Conservation (phyloP, 2,113 vertebrate genomes). For the Pongo abelii region DNA sequence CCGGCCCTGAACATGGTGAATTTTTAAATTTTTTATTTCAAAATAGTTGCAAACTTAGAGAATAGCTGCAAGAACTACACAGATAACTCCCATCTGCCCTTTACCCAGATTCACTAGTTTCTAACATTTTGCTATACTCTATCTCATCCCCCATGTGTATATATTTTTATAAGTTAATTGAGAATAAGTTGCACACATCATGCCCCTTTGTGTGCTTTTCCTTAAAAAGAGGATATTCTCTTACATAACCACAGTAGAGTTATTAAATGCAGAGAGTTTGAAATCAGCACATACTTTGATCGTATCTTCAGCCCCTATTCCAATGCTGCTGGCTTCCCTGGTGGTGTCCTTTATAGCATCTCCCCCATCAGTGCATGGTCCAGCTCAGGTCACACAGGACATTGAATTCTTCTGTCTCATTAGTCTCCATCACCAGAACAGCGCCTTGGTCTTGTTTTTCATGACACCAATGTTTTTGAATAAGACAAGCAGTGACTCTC, state of each 20-base stretch:
- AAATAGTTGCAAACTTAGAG: neutral
- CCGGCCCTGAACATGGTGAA: neutral
- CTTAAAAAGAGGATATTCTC: too few species aligned
- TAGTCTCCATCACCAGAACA: rapidly evolving
- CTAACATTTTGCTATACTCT: neutral
- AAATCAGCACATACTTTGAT: rapidly evolving
- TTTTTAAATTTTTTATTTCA: neutral
- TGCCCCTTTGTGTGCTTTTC: neutral
- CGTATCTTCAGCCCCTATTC: rapidly evolving
- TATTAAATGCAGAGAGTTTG: neutral
- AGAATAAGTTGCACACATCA: too few species aligned
- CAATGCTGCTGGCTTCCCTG: neutral
- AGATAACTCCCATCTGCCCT: rapidly evolving
- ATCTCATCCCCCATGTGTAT: rapidly evolving
- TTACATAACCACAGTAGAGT: rapidly evolving
- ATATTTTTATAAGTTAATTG: too few species aligned
- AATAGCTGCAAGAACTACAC: neutral
- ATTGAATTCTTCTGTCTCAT: rapidly evolving
- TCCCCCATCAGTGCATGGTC: rapidly evolving
- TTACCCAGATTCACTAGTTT: neutral
- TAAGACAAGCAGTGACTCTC: neutral
- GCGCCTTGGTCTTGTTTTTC: neutral
- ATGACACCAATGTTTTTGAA: rapidly evolving
- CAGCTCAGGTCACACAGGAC: rapidly evolving
- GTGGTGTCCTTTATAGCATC: rapidly evolving